Conservation (phyloP, 2,797 vertebrate species). For the Argentina silus region DNA sequence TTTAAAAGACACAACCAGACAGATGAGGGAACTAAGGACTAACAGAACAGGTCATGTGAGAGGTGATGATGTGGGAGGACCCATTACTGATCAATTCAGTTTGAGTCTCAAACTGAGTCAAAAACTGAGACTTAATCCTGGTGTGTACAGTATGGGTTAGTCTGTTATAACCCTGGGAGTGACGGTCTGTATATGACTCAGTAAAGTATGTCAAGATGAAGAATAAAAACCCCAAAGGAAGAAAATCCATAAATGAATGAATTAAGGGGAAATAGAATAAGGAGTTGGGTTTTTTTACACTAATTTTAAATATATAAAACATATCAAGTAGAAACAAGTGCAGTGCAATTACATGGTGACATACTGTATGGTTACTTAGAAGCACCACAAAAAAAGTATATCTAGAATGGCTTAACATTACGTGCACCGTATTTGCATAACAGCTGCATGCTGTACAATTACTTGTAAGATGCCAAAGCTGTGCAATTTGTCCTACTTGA, state of each 20-base stretch:
- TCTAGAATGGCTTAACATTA: not conserved
- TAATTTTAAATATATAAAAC: constrained; percentile 1
- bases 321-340: constrained; percentile 62
- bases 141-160: too few relatives aligned
- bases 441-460: constrained; percentile 7
- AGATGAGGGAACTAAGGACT: not conserved
- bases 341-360: not conserved
- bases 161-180: not conserved
- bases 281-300: constrained; percentile 7
- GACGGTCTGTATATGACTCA: constrained; percentile 24
- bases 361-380: not conserved
- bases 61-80: not conserved
- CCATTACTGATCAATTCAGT: not conserved
- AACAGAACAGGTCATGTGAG: not conserved
- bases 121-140: too few relatives aligned
- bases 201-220: constrained; percentile 19
- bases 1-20: not conserved
- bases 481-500: constrained; percentile 61
- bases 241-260: constrained; percentile 6
- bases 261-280: not conserved
- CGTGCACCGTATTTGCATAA: constrained; percentile 32
- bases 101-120: too few relatives aligned
- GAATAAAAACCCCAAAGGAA: constrained; percentile 28
- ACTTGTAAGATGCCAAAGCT: constrained; percentile 27
- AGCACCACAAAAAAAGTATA: not conserved